Percentiles rank a stretch among this genome's conserved stretches.
Conservation (phyloP, 2,113 vertebrate species). For the Chlorodrepanis virens region DNA sequence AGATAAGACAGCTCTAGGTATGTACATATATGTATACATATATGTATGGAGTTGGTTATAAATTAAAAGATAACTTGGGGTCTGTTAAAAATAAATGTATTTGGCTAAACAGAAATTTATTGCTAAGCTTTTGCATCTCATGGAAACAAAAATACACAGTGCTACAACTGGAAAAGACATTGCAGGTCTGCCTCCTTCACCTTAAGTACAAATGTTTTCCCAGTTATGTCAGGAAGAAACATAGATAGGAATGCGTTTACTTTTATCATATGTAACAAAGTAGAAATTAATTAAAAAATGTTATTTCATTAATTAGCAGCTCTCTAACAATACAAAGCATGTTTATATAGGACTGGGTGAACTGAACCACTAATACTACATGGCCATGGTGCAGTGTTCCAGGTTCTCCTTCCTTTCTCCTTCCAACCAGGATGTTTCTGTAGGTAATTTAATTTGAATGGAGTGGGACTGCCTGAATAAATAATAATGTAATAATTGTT, state of each 20-base stretch:
- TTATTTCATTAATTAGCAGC: neutral
- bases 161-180: neutral
- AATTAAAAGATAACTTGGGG: neutral
- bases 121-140: neutral
- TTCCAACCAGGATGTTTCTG: neutral
- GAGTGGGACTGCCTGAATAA: neutral
- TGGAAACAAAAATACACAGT: neutral
- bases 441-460: neutral
- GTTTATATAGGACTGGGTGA: neutral
- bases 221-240: neutral
- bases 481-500: neutral
- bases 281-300: neutral
- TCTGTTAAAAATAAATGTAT: neutral
- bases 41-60: neutral
- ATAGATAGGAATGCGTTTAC: neutral
- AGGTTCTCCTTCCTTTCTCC: neutral
- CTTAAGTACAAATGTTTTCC: neutral
- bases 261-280: neutral
- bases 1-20: neutral
- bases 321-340: fast-evolving
- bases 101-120: neutral
- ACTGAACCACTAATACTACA: neutral
- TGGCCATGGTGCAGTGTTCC: neutral
- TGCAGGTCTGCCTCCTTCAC: neutral
- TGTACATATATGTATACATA: neutral